Conservation (phyloP, 2,797 vertebrate species). For the Pelodytes ibericus region DNA sequence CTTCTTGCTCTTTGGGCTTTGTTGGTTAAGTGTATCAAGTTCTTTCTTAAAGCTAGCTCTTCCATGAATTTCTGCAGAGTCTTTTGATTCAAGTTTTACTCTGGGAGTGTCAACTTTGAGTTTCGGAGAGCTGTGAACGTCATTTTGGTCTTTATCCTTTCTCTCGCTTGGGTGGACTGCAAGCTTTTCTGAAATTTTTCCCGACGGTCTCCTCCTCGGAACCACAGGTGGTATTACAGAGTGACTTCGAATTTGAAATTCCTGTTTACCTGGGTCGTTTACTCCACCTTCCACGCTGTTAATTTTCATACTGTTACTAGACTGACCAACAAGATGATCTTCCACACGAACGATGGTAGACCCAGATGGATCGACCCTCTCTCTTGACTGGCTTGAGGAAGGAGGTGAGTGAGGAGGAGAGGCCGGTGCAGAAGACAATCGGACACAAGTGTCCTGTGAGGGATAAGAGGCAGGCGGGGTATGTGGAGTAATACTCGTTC, state of each 20-base stretch:
- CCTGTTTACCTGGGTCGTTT: constrained; percentile 18
- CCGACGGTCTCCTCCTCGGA: constrained; percentile 65
- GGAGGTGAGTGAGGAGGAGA: neutral
- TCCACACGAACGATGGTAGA: constrained; percentile 60
- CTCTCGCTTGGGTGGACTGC: neutral
- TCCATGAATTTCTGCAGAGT: constrained; percentile 49
- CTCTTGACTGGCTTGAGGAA: constrained; percentile 20
- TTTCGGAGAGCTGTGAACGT: constrained; percentile 17
- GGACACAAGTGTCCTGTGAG: constrained; percentile 44
- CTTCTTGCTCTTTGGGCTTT: constrained; percentile 53
- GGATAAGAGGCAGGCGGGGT: constrained; percentile 58
- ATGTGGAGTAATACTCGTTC: neutral
- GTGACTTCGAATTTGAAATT: constrained; percentile 49
- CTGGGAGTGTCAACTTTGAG: neutral
- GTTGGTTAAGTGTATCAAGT: constrained; percentile 48
- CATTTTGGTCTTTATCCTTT: constrained; percentile 53
- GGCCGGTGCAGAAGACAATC: neutral
- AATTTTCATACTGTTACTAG: constrained; percentile 61
- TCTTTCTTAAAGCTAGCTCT: neutral
- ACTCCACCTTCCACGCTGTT: constrained; percentile 52
- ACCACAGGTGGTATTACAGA: constrained; percentile 66
- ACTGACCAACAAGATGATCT: constrained; percentile 56
- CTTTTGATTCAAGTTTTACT: constrained; percentile 49
- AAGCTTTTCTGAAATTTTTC: constrained; percentile 63
- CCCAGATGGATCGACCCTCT: constrained; percentile 47